Evolutionary conservation across 1,140 invertebrate genomes (phyloP), one percentile per base, ranked within the genome.

Genomic region (Pantala flavescens): DNA sequence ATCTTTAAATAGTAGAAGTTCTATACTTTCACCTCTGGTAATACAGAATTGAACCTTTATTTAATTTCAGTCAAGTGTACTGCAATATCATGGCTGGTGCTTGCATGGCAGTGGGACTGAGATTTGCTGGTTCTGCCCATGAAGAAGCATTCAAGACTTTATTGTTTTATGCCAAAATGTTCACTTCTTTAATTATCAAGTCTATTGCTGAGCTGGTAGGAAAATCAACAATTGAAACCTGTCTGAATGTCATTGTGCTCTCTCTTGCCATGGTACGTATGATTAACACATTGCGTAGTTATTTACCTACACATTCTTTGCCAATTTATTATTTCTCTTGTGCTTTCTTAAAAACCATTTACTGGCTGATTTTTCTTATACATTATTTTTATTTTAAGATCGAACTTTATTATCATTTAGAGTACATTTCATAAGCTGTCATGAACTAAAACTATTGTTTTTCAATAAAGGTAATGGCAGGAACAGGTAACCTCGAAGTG

Each of bases 11-110:
- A n/a, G n/a, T n/a, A n/a, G n/a, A n/a, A n/a, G n/a, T n/a, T n/a
- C n/a, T n/a, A n/a, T n/a, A n/a, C n/a, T n/a, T n/a, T n/a, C n/a
- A n/a, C n/a, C n/a, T n/a, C n/a, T n/a, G n/a, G n/a, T n/a, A n/a
- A n/a, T n/a, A n/a, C n/a, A n/a, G n/a, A n/a, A n/a, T n/a, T n/a
- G n/a, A n/a, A n/a, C n/a, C n/a, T 5, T 36, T 36, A 36, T 36
- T 36, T 36, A 2, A 36, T 36, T 86, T 70, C 81, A 93, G 93
- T 79, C 96, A 99, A 86, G 95, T 95, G 0, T 98, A 97, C 83
- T 97, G 95, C 82, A 97, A 98, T 81, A 96, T 98, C 75, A 87
- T 98, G 72, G 93, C 95, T 42, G 97, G 97, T 43, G 94, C 94
- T 12, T 96, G 95, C 80, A 92, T 99, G 84, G 93, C 93, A n/a